phyloP scores from a whole-genome alignment of 2,113 vertebrate genomes.

The Nicator chloris region DNA sequence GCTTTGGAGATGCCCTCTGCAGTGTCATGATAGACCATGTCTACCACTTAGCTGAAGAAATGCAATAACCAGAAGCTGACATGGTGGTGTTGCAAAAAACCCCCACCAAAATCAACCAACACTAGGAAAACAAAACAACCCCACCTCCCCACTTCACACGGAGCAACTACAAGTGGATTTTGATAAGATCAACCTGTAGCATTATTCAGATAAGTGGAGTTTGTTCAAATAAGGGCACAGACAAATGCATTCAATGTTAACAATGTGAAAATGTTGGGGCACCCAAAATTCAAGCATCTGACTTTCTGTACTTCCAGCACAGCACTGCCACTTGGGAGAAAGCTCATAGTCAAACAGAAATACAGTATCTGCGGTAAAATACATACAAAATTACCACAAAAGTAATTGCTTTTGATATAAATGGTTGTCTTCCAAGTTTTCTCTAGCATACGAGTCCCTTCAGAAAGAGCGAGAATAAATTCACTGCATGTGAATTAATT shows the following conservation, averaged over 20 bases:
- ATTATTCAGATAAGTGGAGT: background rate
- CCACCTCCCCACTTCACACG: background rate
- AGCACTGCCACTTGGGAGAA: constrained; percentile 41
- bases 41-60: background rate
- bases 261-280: background rate
- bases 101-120: background rate
- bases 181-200: background rate
- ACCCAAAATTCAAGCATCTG: background rate
- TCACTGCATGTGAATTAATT: constrained; percentile 73
- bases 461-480: constrained; percentile 69
- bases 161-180: background rate
- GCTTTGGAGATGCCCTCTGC: background rate
- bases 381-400: constrained; percentile 72
- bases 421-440: constrained; percentile 70
- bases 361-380: constrained; percentile 63
- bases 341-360: constrained; percentile 68
- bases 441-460: constrained; percentile 62
- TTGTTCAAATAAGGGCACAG: background rate
- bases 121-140: background rate
- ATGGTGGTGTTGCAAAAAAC: background rate
- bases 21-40: background rate
- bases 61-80: background rate
- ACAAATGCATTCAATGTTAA: background rate
- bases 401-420: constrained; percentile 80
- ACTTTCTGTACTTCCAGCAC: background rate